phyloP scores from a whole-genome alignment of 2,888 invertebrate species.

The Andricus quercusramuli region DNA sequence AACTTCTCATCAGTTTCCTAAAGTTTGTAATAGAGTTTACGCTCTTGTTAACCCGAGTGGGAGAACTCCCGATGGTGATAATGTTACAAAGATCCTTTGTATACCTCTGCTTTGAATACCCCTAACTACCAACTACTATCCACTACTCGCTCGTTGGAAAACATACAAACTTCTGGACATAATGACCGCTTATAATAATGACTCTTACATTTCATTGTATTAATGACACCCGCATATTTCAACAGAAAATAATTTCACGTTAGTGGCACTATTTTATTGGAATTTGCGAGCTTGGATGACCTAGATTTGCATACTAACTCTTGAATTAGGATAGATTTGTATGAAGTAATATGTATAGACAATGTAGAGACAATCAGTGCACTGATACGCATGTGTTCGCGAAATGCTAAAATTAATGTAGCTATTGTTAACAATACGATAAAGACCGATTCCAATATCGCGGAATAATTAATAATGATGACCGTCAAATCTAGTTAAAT shows the following conservation, averaged over 20 bases:
- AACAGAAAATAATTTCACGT: not conserved
- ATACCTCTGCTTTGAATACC: constrained; percentile 26
- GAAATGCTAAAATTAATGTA: constrained; percentile 1
- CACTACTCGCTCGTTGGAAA: constrained; percentile 23
- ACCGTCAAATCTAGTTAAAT: not conserved
- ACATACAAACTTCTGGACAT: constrained; percentile 12
- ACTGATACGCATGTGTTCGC: not conserved
- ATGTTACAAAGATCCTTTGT: constrained; percentile 38
- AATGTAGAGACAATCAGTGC: not conserved
- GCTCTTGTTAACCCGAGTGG: constrained; percentile 35
- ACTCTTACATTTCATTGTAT: constrained; percentile 19
- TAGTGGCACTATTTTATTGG: not conserved
- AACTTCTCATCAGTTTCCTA: constrained; percentile 35
- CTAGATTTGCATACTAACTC: constrained; percentile 12
- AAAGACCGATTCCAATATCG: not conserved
- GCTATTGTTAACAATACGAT: constrained; percentile 29
- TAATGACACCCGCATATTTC: not conserved
- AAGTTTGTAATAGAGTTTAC: constrained; percentile 30
- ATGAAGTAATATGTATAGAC: not conserved
- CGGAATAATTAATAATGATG: constrained; percentile 23
- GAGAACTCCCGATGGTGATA: constrained; percentile 28
- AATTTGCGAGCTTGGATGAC: not conserved
- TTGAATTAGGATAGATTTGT: not conserved
- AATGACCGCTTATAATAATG: constrained; percentile 32
- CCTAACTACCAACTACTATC: constrained; percentile 17